phyloP scores from a whole-genome alignment of 2,797 vertebrate species.

The Pelobates cultripes region DNA sequence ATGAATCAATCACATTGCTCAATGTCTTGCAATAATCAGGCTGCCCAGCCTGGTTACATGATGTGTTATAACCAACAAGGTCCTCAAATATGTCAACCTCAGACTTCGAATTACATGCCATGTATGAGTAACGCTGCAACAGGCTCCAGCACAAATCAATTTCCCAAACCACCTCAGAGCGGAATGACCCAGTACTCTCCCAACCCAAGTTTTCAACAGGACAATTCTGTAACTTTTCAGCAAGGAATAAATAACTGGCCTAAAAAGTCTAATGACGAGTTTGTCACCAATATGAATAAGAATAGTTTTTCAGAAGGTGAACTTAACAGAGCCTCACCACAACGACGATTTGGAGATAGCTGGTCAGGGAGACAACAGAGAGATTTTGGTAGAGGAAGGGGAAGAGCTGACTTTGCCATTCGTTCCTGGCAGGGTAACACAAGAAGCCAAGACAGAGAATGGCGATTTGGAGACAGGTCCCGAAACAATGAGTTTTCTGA shows the following conservation, averaged over 20 bases:
- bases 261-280: not conserved
- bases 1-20: constrained; percentile 2
- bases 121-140: not conserved
- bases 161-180: not conserved
- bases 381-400: constrained; percentile 7
- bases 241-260: not conserved
- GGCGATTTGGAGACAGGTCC: constrained; percentile 27
- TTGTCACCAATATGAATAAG: not conserved
- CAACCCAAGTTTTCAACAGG: not conserved
- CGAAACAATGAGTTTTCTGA: constrained; percentile 9
- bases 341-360: constrained; percentile 18
- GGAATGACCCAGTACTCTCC: not conserved
- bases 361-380: constrained; percentile 20
- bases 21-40: constrained; percentile 4
- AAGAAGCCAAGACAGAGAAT: not conserved
- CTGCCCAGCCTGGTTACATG: constrained; percentile 12
- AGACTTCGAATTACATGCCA: constrained; percentile 2
- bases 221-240: not conserved
- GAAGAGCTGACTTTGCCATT: not conserved
- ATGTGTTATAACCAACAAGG: constrained; percentile 8
- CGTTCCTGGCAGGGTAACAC: constrained; percentile 10
- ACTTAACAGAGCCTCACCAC: not conserved
- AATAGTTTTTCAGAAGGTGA: constrained; percentile 1
- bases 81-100: not conserved
- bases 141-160: not conserved